These are phyloP conservation scores for Drosophila nigromelanica DNA, from an alignment of 1,140 invertebrate species.

Conservation along the genomic window DNA sequence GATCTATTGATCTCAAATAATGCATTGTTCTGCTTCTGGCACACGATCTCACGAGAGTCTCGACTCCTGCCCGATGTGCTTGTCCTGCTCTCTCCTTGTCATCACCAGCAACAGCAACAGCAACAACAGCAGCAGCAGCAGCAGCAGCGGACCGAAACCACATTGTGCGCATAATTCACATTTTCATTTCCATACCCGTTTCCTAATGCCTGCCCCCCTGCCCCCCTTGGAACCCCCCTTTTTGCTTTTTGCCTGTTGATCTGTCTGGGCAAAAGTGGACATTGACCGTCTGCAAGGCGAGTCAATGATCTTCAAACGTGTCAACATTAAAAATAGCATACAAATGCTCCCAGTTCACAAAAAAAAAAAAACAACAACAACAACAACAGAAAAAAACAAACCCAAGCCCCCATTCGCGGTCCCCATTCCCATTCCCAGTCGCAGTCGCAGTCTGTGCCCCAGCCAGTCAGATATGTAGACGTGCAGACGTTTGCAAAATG, in stretches of 20 bases:
- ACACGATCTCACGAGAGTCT: constrained; percentile 54
- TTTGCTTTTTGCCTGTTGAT: not conserved
- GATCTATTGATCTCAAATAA: constrained; percentile 61
- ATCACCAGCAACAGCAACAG: constrained; percentile 22
- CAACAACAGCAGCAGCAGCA: constrained; percentile 8
- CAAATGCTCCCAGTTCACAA: constrained; percentile 46
- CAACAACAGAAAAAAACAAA: not conserved
- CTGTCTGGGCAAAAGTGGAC: constrained; percentile 61
- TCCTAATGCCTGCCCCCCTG: not conserved
- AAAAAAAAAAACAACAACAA: not conserved
- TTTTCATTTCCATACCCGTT: constrained; percentile 42
- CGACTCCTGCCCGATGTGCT: constrained; percentile 18
- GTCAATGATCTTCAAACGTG: constrained; percentile 81
- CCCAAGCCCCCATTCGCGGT: not conserved
- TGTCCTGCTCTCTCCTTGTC: constrained; percentile 33
- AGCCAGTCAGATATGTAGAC: constrained; percentile 67
- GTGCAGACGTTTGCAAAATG: constrained; percentile 77
- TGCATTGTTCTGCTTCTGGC: constrained; percentile 54
- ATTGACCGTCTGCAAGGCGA: constrained; percentile 75
- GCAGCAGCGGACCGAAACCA: constrained; percentile 46
- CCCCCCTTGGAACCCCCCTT: no score
- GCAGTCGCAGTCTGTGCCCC: constrained; percentile 41
- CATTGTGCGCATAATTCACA: constrained; percentile 66
- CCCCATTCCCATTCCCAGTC: constrained; percentile 14
- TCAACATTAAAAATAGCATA: constrained; percentile 80